These are phyloP conservation scores for Pyrgus malvae DNA, from an alignment of 2,888 invertebrate genomes.

Conservation along the genomic window DNA sequence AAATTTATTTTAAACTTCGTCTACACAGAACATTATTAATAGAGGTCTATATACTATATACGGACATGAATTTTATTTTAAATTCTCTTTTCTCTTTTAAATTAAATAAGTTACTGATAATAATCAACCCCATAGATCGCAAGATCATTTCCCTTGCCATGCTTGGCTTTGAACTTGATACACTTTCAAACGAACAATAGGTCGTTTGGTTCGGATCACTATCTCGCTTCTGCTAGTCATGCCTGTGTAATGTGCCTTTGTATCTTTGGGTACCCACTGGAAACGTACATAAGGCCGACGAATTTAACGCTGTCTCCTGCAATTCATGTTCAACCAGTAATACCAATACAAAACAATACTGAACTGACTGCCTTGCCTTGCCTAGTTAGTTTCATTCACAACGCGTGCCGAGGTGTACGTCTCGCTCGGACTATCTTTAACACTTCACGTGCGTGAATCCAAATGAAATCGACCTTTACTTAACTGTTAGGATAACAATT, in stretches of 20 bases:
- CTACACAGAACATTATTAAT: too few relatives aligned
- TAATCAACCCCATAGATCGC: too few relatives aligned
- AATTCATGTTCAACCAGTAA: conserved; percentile 8
- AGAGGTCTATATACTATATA: too few relatives aligned
- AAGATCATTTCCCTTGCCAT: not conserved
- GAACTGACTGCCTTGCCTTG: not conserved
- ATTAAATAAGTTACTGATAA: too few relatives aligned
- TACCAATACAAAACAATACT: conserved; percentile 40
- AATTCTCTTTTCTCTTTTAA: too few relatives aligned
- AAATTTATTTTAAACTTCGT: too few relatives aligned
- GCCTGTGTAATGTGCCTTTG: not conserved
- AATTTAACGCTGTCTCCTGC: conserved; percentile 7
- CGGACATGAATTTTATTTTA: too few relatives aligned
- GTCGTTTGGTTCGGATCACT: not conserved
- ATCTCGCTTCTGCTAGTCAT: not conserved
- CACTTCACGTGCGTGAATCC: conserved; percentile 34
- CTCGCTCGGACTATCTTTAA: conserved; percentile 25
- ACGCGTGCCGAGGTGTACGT: conserved; percentile 40
- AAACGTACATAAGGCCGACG: not conserved
- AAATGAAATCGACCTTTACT: conserved; percentile 33
- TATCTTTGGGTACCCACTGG: not conserved
- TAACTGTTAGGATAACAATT: conserved; percentile 18
- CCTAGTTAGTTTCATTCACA: conserved; percentile 17
- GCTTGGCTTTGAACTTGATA: conserved; percentile 17
- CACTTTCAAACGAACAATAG: conserved; percentile 2